Evolutionary conservation across 1,140 invertebrate species (phyloP).

Genomic region (Drosophila albomicans): DNA sequence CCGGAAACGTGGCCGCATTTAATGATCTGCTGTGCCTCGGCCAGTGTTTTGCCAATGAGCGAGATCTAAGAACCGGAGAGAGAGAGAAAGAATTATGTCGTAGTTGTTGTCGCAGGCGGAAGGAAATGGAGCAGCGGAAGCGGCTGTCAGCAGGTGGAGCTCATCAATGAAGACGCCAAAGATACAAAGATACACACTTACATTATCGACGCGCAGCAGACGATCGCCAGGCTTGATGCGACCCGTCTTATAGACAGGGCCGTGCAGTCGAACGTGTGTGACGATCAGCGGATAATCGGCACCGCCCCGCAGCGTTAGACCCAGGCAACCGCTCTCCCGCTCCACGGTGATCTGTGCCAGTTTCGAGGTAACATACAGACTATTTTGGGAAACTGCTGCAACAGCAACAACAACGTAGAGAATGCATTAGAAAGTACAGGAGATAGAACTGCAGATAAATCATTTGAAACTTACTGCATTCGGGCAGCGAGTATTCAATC

Average conservation of each 20-base stretch:
- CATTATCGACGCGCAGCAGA: conserved; percentile 94
- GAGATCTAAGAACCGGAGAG: conserved; percentile 84
- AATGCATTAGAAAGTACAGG: neutral
- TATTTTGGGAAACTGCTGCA: conserved; percentile 87
- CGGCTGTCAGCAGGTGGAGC: conserved; percentile 43
- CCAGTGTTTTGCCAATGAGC: conserved; percentile 88
- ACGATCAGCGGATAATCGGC: conserved; percentile 92
- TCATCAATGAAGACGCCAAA: conserved; percentile 11
- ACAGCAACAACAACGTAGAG: neutral
- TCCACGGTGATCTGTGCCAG: conserved; percentile 91
- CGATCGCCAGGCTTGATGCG: conserved; percentile 95
- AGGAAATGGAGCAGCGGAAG: conserved; percentile 41
- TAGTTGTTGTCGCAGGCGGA: conserved; percentile 5
- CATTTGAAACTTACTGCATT: conserved; percentile 87
- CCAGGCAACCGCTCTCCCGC: conserved; percentile 93
- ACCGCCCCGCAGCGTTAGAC: conserved; percentile 94
- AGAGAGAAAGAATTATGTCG: conserved; percentile 31
- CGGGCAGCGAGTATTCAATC: conserved; percentile 93
- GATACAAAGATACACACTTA: conserved; percentile 67
- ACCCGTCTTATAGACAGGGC: conserved; percentile 92
- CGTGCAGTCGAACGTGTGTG: conserved; percentile 94
- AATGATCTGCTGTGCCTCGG: conserved; percentile 90
- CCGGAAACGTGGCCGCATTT: conserved; percentile 87
- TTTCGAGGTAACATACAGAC: conserved; percentile 89
- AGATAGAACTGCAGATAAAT: neutral